Conservation (phyloP, 2,888 invertebrate genomes). For the Drosophila leonis region DNA sequence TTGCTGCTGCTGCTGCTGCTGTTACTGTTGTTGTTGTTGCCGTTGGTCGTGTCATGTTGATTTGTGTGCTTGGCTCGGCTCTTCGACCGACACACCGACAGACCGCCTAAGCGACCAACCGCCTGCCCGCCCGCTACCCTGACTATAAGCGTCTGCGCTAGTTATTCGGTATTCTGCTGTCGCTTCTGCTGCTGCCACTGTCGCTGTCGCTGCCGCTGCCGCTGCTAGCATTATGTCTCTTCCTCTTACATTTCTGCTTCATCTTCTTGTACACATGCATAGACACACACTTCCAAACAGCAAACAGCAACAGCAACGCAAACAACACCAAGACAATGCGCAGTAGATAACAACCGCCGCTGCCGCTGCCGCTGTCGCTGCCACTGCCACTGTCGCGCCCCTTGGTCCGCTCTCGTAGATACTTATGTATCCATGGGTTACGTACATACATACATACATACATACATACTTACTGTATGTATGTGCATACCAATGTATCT, state of each 20-base stretch:
- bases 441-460: constrained; percentile 10
- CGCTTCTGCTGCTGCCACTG: constrained; percentile 17
- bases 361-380: constrained; percentile 33
- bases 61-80: constrained; percentile 68
- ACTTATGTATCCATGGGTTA: constrained; percentile 40
- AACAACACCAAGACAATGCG: constrained; percentile 79
- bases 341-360: constrained; percentile 71
- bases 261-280: constrained; percentile 53
- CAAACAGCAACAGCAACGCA: constrained; percentile 74
- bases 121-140: constrained; percentile 41
- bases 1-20: constrained; percentile 52
- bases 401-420: constrained; percentile 25
- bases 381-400: constrained; percentile 42
- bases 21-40: constrained; percentile 71
- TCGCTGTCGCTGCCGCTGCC: constrained; percentile 43
- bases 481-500: constrained; percentile 38
- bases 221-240: constrained; percentile 40
- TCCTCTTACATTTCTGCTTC: constrained; percentile 60
- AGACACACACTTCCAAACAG: constrained; percentile 15
- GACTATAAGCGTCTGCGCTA: constrained; percentile 65
- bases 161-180: constrained; percentile 68
- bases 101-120: constrained; percentile 34
- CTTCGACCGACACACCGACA: constrained; percentile 27
- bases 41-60: constrained; percentile 82
- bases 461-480: constrained; percentile 18